Conservation (phyloP, 2,797 vertebrate genomes). For the Botia kubotai region DNA sequence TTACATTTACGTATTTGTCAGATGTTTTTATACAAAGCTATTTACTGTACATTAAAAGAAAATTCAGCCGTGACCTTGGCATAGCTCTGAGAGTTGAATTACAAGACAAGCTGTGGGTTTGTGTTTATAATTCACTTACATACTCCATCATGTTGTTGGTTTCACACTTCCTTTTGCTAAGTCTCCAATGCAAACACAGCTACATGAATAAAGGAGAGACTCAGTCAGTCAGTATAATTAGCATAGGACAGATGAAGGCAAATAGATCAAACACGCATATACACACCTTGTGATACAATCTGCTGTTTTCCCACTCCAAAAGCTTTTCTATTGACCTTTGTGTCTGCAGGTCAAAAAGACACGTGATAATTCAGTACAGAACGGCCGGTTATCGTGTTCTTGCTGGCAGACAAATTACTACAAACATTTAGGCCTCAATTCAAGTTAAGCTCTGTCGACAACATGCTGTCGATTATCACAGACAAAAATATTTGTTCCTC, state of each 20-base stretch:
- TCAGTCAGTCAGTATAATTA: conserved; percentile 66
- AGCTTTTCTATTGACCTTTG: conserved; percentile 97
- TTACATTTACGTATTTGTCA: not conserved
- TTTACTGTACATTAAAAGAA: not conserved
- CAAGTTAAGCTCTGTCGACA: not conserved
- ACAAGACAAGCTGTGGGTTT: not conserved
- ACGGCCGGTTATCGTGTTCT: not conserved
- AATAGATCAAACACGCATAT: conserved; percentile 35
- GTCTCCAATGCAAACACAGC: conserved; percentile 99
- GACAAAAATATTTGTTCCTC: not conserved
- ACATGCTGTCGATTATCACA: no score
- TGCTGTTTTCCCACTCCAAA: conserved; percentile 99
- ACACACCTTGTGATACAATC: conserved; percentile 95
- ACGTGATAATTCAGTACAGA: not conserved
- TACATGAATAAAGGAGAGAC: conserved; percentile 81
- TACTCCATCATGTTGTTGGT: conserved; percentile 99
- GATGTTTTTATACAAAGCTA: not conserved
- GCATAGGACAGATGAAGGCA: conserved; percentile 39
- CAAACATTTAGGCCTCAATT: not conserved
- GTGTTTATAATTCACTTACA: conserved; percentile 81
- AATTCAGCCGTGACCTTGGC: no score
- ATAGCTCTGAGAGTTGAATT: no score
- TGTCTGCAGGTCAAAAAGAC: conserved; percentile 66
- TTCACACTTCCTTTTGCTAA: conserved; percentile 99
- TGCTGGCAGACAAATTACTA: not conserved